These are phyloP conservation scores for Chaetorhynchus papuensis DNA, from an alignment of 2,113 vertebrate species.

Conservation along the genomic window DNA sequence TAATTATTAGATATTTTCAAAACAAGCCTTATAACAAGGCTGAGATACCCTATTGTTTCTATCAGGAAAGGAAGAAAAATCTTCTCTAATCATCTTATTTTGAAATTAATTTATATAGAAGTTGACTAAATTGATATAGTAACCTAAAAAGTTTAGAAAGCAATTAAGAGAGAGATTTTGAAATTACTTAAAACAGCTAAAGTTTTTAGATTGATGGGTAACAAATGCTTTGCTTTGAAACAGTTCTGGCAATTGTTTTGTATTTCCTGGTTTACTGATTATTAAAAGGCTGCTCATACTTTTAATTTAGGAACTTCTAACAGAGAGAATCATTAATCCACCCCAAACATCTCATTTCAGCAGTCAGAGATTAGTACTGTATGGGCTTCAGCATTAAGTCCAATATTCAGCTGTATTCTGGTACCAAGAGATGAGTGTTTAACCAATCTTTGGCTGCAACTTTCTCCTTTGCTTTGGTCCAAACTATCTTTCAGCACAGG, in stretches of 20 bases:
- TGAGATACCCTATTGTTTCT: not conserved
- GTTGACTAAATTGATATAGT: not conserved
- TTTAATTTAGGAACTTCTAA: not conserved
- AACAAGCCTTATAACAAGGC: not conserved
- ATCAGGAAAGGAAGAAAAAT: not conserved
- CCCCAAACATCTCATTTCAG: not conserved
- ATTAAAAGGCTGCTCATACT: not conserved
- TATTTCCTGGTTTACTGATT: not conserved
- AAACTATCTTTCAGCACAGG: accelerated
- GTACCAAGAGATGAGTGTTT: not conserved
- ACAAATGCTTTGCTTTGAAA: not conserved
- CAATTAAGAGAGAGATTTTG: not conserved
- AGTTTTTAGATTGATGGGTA: not conserved
- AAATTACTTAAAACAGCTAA: not conserved
- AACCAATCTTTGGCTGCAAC: not conserved
- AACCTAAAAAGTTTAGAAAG: not conserved
- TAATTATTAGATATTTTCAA: constrained; percentile 26
- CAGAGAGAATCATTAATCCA: not conserved
- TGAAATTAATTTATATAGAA: not conserved
- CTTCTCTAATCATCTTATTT: not conserved
- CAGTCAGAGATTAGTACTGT: not conserved
- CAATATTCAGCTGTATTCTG: not conserved
- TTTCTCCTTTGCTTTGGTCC: not conserved
- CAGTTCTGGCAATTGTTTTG: not conserved
- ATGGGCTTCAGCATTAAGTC: not conserved